phyloP scores from a whole-genome alignment of 2,888 invertebrate species.

The Onthophagus sagittarius region DNA sequence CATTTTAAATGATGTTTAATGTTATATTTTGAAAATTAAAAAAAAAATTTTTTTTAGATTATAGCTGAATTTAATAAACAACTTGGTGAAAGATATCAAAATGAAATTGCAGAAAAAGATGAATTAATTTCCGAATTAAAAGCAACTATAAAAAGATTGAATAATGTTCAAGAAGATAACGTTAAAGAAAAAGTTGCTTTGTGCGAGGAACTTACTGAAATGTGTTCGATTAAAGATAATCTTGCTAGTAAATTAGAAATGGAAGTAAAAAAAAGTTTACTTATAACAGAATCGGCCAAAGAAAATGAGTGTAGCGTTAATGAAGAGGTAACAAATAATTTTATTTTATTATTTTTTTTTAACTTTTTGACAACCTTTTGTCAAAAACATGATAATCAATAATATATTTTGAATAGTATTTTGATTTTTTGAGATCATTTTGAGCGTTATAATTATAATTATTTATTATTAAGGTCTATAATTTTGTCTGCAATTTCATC shows the following conservation, averaged over 20 bases:
- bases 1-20: constrained; percentile 3
- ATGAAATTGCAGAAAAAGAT: constrained; percentile 40
- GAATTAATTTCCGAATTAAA: constrained; percentile 39
- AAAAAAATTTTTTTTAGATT: constrained; percentile 30
- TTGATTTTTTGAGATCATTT: no score
- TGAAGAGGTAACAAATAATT: constrained; percentile 1
- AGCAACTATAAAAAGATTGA: constrained; percentile 39
- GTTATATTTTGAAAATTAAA: not conserved
- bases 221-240: constrained; percentile 40
- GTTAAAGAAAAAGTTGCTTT: constrained; percentile 43
- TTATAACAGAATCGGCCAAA: constrained; percentile 37
- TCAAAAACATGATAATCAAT: no score
- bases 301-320: constrained; percentile 30
- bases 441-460: no score
- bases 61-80: constrained; percentile 45
- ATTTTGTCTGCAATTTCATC: no score
- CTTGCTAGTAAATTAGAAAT: constrained; percentile 36
- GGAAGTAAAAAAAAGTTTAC: constrained; percentile 37
- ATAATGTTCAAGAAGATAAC: constrained; percentile 38
- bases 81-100: constrained; percentile 41
- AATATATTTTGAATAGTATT: no score
- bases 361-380: no score
- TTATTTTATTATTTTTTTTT: not conserved
- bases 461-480: no score
- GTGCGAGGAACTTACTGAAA: constrained; percentile 42